Evolutionary conservation across 2,797 vertebrate genomes (phyloP).

Genomic region (Toxotes lorentzi): DNA sequence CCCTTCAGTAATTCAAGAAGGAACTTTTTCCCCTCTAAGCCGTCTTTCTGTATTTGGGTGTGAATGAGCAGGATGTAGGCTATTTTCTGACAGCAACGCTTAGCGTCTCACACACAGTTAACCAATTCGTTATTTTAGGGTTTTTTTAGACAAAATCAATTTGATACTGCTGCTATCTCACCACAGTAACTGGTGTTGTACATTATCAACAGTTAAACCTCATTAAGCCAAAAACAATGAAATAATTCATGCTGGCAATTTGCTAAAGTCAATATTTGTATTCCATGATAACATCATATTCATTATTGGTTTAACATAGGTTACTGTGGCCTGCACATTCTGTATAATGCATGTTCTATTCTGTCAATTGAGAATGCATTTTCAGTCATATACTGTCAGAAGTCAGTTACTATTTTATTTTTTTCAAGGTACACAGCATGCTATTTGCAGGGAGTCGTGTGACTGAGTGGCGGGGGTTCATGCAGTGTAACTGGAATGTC

Average conservation of each 20-base stretch:
- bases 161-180: not conserved
- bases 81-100: not conserved
- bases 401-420: not conserved
- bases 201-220: not conserved
- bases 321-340: not conserved
- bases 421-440: not conserved
- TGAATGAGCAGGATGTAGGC: not conserved
- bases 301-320: not conserved
- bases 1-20: no score
- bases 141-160: not conserved
- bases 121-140: not conserved
- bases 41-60: not conserved
- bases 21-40: not conserved
- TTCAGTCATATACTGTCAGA: not conserved
- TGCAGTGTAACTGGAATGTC: slow-evolving; percentile 1
- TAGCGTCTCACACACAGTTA: not conserved
- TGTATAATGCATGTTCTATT: not conserved
- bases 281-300: not conserved
- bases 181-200: not conserved
- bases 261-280: not conserved
- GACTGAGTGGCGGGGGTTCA: not conserved
- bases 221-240: not conserved
- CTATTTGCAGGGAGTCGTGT: slow-evolving; percentile 10
- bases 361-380: no score
- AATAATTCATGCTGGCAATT: not conserved